Evolutionary conservation across 2,888 invertebrate species (phyloP).

Genomic region (Thereva nobilitata): DNA sequence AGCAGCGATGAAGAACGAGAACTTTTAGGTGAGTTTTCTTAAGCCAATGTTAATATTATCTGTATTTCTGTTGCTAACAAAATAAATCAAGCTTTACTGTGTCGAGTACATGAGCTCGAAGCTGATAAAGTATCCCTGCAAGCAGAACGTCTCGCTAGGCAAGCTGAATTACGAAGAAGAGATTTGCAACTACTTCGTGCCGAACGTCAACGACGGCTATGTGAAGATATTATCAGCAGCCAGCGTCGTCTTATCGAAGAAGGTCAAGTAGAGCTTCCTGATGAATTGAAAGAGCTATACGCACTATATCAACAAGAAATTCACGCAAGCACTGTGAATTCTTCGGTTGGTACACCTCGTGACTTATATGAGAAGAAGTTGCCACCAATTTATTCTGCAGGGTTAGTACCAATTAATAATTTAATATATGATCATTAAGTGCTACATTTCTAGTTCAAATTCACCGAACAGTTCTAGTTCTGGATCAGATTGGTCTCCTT

Average conservation of each 20-base stretch:
- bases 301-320: constrained; percentile 85
- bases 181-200: constrained; percentile 82
- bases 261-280: constrained; percentile 69
- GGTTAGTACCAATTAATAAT: constrained; percentile 46
- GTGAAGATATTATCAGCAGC: constrained; percentile 89
- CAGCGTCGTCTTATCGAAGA: constrained; percentile 86
- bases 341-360: constrained; percentile 56
- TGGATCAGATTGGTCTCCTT: constrained; percentile 58
- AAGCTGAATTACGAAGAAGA: constrained; percentile 82
- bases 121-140: constrained; percentile 92
- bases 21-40: constrained; percentile 57
- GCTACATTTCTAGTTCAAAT: constrained; percentile 49
- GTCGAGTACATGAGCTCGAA: constrained; percentile 90
- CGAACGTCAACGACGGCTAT: constrained; percentile 81
- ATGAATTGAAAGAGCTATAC: constrained; percentile 79
- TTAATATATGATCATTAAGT: background rate
- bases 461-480: constrained; percentile 57
- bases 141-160: constrained; percentile 81
- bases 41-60: background rate
- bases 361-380: constrained; percentile 55
- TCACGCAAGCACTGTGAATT: constrained; percentile 74
- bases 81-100: constrained; percentile 70
- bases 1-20: constrained; percentile 90
- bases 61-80: background rate
- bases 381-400: constrained; percentile 57